Base-by-base conservation (phyloP, 1,140 invertebrate genomes). In the Oryzaephilus surinamensis region DNA sequence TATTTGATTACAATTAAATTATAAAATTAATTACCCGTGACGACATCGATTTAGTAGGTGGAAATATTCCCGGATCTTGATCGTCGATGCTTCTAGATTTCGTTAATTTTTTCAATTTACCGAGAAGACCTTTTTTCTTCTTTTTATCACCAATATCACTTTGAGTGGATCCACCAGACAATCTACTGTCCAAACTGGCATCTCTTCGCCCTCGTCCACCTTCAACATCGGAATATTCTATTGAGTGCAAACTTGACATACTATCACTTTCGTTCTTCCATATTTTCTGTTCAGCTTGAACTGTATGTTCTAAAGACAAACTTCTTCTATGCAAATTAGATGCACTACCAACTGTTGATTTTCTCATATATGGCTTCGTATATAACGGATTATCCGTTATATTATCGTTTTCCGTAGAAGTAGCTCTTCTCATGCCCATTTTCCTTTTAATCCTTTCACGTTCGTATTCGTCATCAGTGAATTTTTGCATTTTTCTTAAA, bases 1-100 rank as follows among this genome's bases (percentile, higher is more conserved):
- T 39, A 40, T 45, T 6, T 21, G 8, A 29, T 11, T 27, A 33
- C 26, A 14, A 41, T 39, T 4, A 18, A 35, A 26, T 31, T 41
- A 14, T n/a, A n/a, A 5, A 7, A 30, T 17, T 24, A 7, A 40
- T 32, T 26, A 57, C 53, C 46, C 52, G 43, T n/a, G 49, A 51
- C 10, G 50, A 47, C 41, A 57, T 19, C 18, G 32, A 32, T 45
- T 48, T 45, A 13, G 38, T 45, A 15, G 49, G 43, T 21, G 55
- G 43, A 43, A 54, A 58, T 32, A 33, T 52, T 30, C 48, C 54
- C 6, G 53, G 53, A 50, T 60, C 57, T 41, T 55, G 69, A 51
- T 79, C 76, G 52, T 88, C 83, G 27, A 87, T 78, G 38, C 81
- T 86, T 19, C 79, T 75, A 1, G 85, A 86, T 67, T 90, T 91